phyloP scores from a whole-genome alignment of 2,888 invertebrate species.

The Fabriciana adippe region DNA sequence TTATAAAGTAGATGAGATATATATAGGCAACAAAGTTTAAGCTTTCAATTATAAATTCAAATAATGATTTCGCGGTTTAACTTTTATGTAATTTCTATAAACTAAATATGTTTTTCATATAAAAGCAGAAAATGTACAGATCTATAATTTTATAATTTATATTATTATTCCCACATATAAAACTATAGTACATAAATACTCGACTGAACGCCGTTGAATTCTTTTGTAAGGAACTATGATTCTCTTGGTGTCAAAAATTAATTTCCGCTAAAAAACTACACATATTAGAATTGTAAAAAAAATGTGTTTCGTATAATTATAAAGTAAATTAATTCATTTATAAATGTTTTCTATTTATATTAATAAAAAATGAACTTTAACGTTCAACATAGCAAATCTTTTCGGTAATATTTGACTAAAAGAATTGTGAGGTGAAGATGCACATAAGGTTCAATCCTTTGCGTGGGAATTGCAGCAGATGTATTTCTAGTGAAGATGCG shows the following conservation, averaged over 20 bases:
- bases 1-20: slow-evolving; percentile 56
- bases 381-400: not conserved
- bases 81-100: not conserved
- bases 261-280: not conserved
- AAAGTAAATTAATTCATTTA: no score
- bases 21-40: not conserved
- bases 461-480: slow-evolving; percentile 78
- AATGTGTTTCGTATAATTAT: no score
- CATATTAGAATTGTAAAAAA: no score
- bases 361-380: not conserved
- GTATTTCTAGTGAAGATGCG: slow-evolving; percentile 58
- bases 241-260: not conserved
- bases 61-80: not conserved
- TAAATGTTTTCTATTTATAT: no score
- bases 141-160: not conserved
- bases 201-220: slow-evolving; percentile 48
- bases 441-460: slow-evolving; percentile 65
- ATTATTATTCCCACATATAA: no score
- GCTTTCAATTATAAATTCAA: not conserved
- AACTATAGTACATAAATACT: not conserved
- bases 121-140: not conserved
- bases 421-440: slow-evolving; percentile 20
- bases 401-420: not conserved
- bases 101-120: not conserved
- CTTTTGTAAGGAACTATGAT: slow-evolving; percentile 48